Evolutionary conservation across 2,113 vertebrate genomes (phyloP), one percentile per base, ranked within the genome.

Genomic region (Sminthopsis crassicaudata): DNA sequence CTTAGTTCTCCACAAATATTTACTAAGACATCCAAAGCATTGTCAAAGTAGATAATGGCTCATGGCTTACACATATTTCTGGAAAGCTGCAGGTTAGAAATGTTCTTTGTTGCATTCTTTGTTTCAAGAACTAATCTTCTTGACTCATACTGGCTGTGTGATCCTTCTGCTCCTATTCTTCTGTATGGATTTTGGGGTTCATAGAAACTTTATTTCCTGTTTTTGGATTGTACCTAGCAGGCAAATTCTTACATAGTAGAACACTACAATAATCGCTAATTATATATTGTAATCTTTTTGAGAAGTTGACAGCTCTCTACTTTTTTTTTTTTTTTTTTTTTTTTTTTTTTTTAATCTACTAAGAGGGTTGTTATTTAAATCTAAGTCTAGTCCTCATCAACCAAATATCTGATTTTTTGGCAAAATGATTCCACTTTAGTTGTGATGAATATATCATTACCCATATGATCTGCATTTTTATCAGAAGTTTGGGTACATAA

Each of bases 391-490:
- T 30, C 57, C 27, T 60, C 27, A 60, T 60, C 9, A 60, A 3
- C 30, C 30, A 36, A 60, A 30, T 67, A 84, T 84, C 16, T 84
- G 67, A 8, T 84, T 42, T 51, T 51, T 84, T 84, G 67, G 22
- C n/a, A 42, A 42, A 76, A 36, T 22, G n/a, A 42, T 84, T 84
- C 6, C 6, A 84, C n/a, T 84, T 84, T 42, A 42, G 36, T 42
- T 84, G 19, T 42, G 6, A 84, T n/a, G 36, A 84, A 84, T 94
- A 51, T 57, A 42, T 67, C 53, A 50, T 14, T 94, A 94, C 94
- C 89, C 25, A 53, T 25, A 42, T 91, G 55, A 93, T 88, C 25
- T 25, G 16, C 30, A 93, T 53, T 95, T 92, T 95, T 94, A 95
- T 54, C 23, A 92, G 24, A n/a, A 93, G 19, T 92, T 54, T 8